Percentiles rank a stretch among this genome's conserved stretches.
These are phyloP conservation scores for Dipus sagitta DNA, from an alignment of 2,797 vertebrate genomes.

Conservation along the genomic window DNA sequence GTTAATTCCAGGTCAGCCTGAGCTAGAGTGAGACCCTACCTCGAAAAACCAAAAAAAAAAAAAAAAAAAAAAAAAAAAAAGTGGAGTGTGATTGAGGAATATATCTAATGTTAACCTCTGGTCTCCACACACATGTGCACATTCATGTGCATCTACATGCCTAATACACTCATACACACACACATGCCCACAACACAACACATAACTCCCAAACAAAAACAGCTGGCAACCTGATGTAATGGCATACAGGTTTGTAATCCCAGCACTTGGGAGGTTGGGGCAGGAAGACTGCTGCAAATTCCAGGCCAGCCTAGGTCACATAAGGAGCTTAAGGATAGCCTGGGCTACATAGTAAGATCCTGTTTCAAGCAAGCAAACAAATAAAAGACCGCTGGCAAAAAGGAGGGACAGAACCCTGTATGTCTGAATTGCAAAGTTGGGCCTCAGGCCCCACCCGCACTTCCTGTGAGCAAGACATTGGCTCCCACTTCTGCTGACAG, in stretches of 20 bases:
- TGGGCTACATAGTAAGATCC: not conserved
- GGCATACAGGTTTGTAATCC: not conserved
- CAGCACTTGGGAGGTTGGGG: not conserved
- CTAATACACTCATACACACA: no score
- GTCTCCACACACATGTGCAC: no score
- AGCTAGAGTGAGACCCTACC: no score
- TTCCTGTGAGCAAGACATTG: constrained; percentile 68
- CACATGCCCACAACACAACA: no score
- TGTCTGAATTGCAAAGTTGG: not conserved
- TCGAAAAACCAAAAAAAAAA: no score
- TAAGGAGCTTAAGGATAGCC: not conserved
- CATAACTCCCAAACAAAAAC: not conserved
- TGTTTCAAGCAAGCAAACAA: not conserved
- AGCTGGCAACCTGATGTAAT: not conserved
- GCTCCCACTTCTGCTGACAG: constrained; percentile 76
- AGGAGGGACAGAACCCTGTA: not conserved
- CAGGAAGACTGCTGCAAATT: not conserved
- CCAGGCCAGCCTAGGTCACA: not conserved
- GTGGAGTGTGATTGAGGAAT: no score
- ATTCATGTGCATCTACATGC: no score
- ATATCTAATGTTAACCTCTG: no score
- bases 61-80: no score
- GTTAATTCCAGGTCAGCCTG: no score
- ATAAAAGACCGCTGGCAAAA: not conserved
- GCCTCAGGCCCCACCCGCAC: constrained; percentile 45